These are phyloP conservation scores for Drosophila anomalata DNA, from an alignment of 2,888 invertebrate genomes.

Conservation along the genomic window DNA sequence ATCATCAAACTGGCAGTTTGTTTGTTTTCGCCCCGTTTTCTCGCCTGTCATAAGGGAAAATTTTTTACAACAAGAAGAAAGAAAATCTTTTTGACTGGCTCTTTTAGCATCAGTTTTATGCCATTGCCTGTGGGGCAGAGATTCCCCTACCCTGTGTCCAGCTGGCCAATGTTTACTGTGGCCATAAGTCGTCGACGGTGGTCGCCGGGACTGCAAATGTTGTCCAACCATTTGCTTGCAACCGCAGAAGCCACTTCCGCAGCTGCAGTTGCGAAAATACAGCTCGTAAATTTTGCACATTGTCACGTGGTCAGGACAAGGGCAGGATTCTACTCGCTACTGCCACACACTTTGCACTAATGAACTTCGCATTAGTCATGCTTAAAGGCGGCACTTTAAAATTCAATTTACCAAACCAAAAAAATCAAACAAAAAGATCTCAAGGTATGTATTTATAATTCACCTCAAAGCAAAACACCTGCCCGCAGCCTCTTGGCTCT, in stretches of 20 bases:
- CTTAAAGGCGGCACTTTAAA: constrained; percentile 40
- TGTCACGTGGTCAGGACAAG: constrained; percentile 51
- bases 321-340: not conserved
- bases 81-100: constrained; percentile 28
- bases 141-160: not conserved
- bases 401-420: constrained; percentile 31
- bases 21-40: constrained; percentile 42
- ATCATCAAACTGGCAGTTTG: constrained; percentile 44
- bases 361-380: constrained; percentile 70
- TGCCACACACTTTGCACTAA: constrained; percentile 40
- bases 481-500: constrained; percentile 5
- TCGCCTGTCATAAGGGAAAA: constrained; percentile 67
- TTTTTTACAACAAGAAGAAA: constrained; percentile 43
- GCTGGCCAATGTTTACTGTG: constrained; percentile 47
- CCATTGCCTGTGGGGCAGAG: not conserved
- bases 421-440: constrained; percentile 7
- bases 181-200: constrained; percentile 37
- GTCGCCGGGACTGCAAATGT: constrained; percentile 2
- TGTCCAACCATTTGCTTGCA: not conserved
- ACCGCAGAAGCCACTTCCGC: constrained; percentile 37
- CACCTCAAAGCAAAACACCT: constrained; percentile 34
- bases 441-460: constrained; percentile 44
- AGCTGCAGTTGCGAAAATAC: constrained; percentile 28
- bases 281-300: constrained; percentile 48
- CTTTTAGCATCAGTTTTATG: constrained; percentile 42